Conservation (phyloP, 2,113 vertebrate genomes). For the Pomatorhinus ruficollis region DNA sequence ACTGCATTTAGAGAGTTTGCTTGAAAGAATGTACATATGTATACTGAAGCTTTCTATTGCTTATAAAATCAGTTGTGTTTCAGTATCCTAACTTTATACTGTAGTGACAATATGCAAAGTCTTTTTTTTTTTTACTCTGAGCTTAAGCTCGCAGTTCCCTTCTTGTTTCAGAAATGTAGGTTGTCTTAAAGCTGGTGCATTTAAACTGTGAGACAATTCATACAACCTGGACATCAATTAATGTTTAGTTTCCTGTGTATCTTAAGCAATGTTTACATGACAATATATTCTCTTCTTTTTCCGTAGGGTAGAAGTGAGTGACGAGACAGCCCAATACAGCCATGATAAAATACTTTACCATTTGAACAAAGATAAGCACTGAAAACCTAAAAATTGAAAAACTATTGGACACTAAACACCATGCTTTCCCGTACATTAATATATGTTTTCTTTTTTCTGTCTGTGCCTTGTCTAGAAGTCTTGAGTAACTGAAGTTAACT, state of each 20-base stretch:
- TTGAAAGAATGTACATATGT: neutral
- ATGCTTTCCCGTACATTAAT: neutral
- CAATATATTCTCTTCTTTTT: neutral
- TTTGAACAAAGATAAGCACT: neutral
- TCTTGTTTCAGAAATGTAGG: neutral
- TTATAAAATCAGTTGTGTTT: neutral
- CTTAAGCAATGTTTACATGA: neutral
- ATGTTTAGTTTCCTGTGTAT: neutral
- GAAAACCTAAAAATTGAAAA: neutral
- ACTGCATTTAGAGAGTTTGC: neutral
- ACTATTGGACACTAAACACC: neutral
- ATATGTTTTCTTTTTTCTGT: neutral
- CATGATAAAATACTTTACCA: neutral
- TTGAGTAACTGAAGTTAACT: neutral
- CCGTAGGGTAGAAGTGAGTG: neutral
- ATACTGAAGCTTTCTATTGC: neutral
- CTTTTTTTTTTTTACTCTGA: neutral
- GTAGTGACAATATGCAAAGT: neutral
- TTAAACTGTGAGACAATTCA: neutral
- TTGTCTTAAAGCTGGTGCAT: neutral
- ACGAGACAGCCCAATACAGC: accelerated
- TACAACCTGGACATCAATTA: neutral
- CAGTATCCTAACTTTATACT: neutral
- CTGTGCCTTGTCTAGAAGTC: neutral
- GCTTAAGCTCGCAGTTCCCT: neutral